Percentiles rank a stretch among this genome's conserved stretches.
Conservation (phyloP, 2,888 invertebrate species). For the Drosophila subsilvestris region DNA sequence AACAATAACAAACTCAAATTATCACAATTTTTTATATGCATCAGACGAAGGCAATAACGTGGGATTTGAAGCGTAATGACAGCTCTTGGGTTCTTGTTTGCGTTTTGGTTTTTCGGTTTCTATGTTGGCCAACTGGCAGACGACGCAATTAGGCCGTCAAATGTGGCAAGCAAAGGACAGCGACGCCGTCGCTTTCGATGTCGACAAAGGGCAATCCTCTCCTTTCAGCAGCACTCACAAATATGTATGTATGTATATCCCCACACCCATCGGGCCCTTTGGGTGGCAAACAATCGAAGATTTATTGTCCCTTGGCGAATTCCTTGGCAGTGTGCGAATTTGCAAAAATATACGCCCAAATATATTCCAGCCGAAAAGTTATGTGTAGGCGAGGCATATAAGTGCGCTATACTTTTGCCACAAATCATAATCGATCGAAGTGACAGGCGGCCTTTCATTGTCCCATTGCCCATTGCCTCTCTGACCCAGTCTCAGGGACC, state of each 20-base stretch:
- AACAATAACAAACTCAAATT: constrained; percentile 30
- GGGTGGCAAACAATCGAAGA: constrained; percentile 55
- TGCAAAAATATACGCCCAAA: constrained; percentile 34
- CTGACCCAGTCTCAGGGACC: neutral
- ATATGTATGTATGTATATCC: neutral
- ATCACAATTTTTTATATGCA: constrained; percentile 7
- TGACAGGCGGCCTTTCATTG: constrained; percentile 41
- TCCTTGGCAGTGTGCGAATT: constrained; percentile 43
- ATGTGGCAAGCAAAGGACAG: constrained; percentile 53
- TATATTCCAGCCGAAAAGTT: constrained; percentile 25
- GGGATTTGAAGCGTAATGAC: constrained; percentile 31
- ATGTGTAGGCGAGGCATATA: constrained; percentile 40
- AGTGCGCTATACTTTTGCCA: constrained; percentile 57
- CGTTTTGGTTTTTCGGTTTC: constrained; percentile 24
- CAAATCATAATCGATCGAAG: constrained; percentile 66
- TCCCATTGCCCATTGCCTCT: constrained; percentile 7
- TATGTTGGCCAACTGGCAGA: constrained; percentile 45
- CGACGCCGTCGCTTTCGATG: constrained; percentile 14
- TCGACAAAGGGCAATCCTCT: constrained; percentile 9
- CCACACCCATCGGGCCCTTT: constrained; percentile 12
- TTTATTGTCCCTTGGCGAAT: constrained; percentile 53
- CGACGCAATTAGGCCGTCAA: constrained; percentile 69
- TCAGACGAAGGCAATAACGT: constrained; percentile 28
- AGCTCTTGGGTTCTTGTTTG: constrained; percentile 26
- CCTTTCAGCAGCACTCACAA: neutral